phyloP scores from a whole-genome alignment of 2,797 vertebrate species.

The Poecilia gillii region DNA sequence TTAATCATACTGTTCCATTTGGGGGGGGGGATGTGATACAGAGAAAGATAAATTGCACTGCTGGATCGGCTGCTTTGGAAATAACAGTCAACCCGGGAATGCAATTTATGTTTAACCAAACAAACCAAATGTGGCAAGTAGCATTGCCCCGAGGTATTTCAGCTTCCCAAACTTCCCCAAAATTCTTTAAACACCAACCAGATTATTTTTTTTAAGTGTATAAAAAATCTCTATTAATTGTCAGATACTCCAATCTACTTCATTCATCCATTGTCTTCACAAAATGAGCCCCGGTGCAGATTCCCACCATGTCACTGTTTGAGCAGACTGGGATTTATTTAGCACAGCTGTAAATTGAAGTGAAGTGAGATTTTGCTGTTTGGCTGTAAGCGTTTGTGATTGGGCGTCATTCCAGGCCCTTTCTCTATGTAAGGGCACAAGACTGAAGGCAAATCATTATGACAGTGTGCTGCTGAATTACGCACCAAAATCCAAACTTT shows the following conservation, averaged over 20 bases:
- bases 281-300: background rate
- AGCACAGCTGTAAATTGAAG: constrained; percentile 9
- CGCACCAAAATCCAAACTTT: background rate
- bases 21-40: no score
- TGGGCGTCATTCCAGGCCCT: constrained; percentile 12
- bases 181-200: background rate
- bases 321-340: constrained; percentile 7
- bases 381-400: constrained; percentile 38
- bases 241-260: background rate
- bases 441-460: constrained; percentile 11
- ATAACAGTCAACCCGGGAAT: no score
- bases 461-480: background rate
- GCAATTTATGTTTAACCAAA: no score
- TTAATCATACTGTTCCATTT: background rate
- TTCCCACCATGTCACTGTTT: constrained; percentile 11
- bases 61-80: no score
- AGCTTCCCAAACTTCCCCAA: no score
- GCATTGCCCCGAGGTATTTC: no score
- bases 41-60: no score
- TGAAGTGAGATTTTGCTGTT: background rate
- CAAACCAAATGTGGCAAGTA: no score
- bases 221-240: background rate
- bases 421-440: constrained; percentile 1
- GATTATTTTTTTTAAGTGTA: no score
- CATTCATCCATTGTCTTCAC: background rate